Base-by-base conservation (phyloP, 1,140 invertebrate genomes). In the Papilio machaon region DNA sequence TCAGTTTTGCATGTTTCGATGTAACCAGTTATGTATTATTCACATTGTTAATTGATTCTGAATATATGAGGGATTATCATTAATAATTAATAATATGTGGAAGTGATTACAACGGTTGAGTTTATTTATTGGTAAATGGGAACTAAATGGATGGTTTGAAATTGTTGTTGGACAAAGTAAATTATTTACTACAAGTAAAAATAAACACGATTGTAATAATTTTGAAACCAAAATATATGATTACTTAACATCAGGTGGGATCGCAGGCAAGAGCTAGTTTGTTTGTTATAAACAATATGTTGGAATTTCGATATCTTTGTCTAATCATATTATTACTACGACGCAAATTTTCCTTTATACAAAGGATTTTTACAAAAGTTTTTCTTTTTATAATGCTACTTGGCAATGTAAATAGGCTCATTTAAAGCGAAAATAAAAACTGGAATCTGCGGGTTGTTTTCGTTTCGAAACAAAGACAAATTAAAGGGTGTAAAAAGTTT, bases 391-490 rank as follows among this genome's bases (percentile, higher is more conserved):
- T 67, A 30, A 23, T 35, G 5, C 23, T 30, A 23, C 60, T 30
- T 64, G 64, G 64, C 35, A 70, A 70, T 70, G 64, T 38, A 70
- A 70, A 70, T 70, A 70, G 64, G 64, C 64, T 70, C 64, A 70
- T 70, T 70, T 35, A 35, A 38, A 70, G 23, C 15, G 64, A 38
- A 70, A 70, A 30, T 30, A 30, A 38, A 70, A 70, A 70, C 11
- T 38, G 30, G 10, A 70, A 15, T 70, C 30, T 70, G 64, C 64
- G 64, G 64, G 64, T 70, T 70, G 64, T 70, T 70, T 30, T 70
- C 64, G 64, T 70, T 70, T 70, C 64, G 64, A 35, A 35, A 70
- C 64, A 70, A 70, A 70, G 64, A 70, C 10, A 70, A 70, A 70
- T 70, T 70, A 15, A 70, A 70, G 30, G 64, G 64, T 35, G 30